Percentiles rank a stretch among this genome's conserved stretches.
phyloP scores from a whole-genome alignment of 2,113 vertebrate species.

The Elanus axillaris region DNA sequence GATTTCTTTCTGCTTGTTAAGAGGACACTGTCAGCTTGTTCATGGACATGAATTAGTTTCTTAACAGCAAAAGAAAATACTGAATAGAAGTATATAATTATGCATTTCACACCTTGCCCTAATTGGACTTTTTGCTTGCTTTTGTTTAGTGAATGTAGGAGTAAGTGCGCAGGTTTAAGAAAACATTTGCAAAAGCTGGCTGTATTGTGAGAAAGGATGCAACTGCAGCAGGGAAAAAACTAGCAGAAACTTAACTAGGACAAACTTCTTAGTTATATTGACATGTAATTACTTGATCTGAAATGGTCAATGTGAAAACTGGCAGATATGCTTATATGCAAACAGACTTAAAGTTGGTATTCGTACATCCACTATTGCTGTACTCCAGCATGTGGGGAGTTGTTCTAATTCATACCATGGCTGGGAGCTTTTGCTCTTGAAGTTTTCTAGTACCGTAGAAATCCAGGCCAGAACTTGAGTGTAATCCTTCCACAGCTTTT shows the following conservation, averaged over 20 bases:
- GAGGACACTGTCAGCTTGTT: not conserved
- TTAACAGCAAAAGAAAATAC: not conserved
- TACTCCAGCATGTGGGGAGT: not conserved
- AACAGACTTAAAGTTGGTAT: not conserved
- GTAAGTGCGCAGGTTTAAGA: not conserved
- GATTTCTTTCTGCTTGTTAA: not conserved
- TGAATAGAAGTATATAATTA: not conserved
- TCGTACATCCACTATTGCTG: not conserved
- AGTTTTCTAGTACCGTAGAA: not conserved
- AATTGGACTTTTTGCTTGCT: not conserved
- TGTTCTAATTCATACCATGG: not conserved
- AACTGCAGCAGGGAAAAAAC: not conserved
- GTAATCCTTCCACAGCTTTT: not conserved
- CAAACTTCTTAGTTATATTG: not conserved
- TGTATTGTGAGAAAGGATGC: not conserved
- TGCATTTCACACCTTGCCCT: not conserved
- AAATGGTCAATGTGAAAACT: not conserved
- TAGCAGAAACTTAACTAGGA: not conserved
- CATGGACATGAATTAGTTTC: not conserved
- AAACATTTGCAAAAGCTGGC: not conserved
- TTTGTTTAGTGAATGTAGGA: not conserved
- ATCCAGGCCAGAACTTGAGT: not conserved
- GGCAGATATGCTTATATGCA: not conserved
- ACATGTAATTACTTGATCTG: not conserved
- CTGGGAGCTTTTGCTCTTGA: not conserved